phyloP scores from a whole-genome alignment of 2,113 vertebrate genomes.

The Cromileptes altivelis region DNA sequence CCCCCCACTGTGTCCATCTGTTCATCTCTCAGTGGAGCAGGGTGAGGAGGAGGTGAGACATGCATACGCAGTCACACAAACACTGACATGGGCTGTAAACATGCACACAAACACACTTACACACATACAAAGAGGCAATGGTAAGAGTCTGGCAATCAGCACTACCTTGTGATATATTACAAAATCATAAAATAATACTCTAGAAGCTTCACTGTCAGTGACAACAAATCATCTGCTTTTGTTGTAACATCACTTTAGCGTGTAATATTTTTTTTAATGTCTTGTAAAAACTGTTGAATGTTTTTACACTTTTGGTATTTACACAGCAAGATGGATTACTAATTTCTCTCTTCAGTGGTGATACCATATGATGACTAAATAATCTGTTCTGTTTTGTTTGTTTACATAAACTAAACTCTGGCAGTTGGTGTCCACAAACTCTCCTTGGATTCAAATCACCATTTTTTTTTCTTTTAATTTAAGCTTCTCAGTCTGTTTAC shows the following conservation, averaged over 20 bases:
- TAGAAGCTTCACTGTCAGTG: conserved; percentile 6
- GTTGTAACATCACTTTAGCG: background rate
- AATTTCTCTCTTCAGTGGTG: conserved; percentile 1
- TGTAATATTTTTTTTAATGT: background rate
- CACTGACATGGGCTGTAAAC: conserved; percentile 72
- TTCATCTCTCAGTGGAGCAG: conserved; percentile 72
- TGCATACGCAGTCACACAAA: conserved; percentile 62
- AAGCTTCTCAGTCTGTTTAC: conserved; percentile 16
- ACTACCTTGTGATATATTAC: background rate
- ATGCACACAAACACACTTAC: conserved; percentile 9
- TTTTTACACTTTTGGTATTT: background rate
- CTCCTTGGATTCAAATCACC: conserved; percentile 20
- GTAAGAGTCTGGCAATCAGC: conserved; percentile 1
- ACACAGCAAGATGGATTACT: background rate
- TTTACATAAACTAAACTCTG: conserved; percentile 18
- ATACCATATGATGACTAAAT: conserved; percentile 12
- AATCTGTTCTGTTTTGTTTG: conserved; percentile 15
- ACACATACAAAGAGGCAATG: background rate
- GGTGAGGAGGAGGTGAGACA: conserved; percentile 76
- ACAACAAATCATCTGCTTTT: background rate
- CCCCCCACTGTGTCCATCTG: conserved; percentile 77
- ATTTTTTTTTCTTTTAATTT: background rate
- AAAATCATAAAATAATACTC: background rate
- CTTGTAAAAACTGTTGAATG: no score
- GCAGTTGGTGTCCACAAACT: conserved; percentile 29